These are phyloP conservation scores for Lutjanus erythropterus DNA, from an alignment of 2,113 vertebrate genomes.

Conservation along the genomic window DNA sequence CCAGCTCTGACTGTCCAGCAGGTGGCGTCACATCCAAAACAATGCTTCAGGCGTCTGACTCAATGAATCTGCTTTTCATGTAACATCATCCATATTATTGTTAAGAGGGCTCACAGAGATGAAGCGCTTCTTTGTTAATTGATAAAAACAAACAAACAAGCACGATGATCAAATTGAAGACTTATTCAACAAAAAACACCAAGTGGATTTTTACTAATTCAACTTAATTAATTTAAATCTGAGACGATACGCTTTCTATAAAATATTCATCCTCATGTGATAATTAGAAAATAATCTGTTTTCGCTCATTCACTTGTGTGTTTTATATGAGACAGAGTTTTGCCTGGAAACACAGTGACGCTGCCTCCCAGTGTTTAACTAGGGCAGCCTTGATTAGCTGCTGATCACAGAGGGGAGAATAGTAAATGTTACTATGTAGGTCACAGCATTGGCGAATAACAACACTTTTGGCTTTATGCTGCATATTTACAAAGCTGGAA, in stretches of 20 bases:
- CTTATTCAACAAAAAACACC: not conserved
- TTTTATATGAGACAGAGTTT: slow-evolving; percentile 15
- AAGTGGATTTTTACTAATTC: not conserved
- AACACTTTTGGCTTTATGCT: slow-evolving; percentile 54
- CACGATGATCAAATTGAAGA: not conserved
- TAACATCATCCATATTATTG: not conserved
- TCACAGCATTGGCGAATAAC: slow-evolving; percentile 70
- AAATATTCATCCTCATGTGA: not conserved
- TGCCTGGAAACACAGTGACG: slow-evolving; percentile 14
- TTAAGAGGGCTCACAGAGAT: not conserved
- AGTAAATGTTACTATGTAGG: slow-evolving; percentile 79
- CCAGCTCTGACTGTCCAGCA: slow-evolving; percentile 89
- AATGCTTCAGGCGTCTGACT: not conserved
- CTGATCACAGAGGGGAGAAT: slow-evolving; percentile 73
- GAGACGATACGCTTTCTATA: not conserved
- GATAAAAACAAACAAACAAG: not conserved
- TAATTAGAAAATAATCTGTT: not conserved
- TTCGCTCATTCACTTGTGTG: not conserved
- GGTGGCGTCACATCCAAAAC: slow-evolving; percentile 90
- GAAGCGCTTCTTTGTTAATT: not conserved
- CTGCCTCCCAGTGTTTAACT: slow-evolving; percentile 86
- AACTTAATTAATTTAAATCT: not conserved
- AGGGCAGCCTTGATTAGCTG: slow-evolving; percentile 77
- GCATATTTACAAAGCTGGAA: slow-evolving; percentile 43
- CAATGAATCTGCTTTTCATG: not conserved